phyloP scores from a whole-genome alignment of 2,113 vertebrate species.

The Corythoichthys haematopterus region DNA sequence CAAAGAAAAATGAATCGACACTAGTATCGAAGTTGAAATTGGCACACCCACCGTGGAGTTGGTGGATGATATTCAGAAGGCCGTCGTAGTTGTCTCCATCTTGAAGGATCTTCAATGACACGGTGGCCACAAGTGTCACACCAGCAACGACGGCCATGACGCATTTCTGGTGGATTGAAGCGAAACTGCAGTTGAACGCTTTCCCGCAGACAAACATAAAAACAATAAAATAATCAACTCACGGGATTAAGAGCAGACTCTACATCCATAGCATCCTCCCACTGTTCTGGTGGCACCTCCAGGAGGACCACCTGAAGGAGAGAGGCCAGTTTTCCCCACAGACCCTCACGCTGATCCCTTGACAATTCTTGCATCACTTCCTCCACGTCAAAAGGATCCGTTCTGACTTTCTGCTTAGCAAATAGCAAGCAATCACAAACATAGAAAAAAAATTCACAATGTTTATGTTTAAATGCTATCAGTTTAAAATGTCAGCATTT shows the following conservation, averaged over 20 bases:
- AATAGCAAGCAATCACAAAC: neutral
- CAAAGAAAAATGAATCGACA: neutral
- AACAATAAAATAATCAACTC: slow-evolving; percentile 21
- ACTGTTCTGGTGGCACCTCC: slow-evolving; percentile 76
- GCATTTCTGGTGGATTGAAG: slow-evolving; percentile 64
- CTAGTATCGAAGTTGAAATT: neutral
- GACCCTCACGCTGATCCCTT: slow-evolving; percentile 75
- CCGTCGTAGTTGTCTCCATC: slow-evolving; percentile 70
- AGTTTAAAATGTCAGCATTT: neutral
- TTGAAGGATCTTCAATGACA: slow-evolving; percentile 78
- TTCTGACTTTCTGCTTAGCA: slow-evolving; percentile 71
- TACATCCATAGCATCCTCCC: slow-evolving; percentile 74
- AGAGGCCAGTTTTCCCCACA: slow-evolving; percentile 77
- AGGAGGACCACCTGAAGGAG: slow-evolving; percentile 74
- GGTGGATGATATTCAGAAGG: slow-evolving; percentile 75
- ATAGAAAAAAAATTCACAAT: neutral
- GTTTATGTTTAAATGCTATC: too few relatives aligned
- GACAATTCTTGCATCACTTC: slow-evolving; percentile 87
- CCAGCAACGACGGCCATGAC: slow-evolving; percentile 75
- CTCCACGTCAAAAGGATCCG: slow-evolving; percentile 78
- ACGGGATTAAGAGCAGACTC: slow-evolving; percentile 72
- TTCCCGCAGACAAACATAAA: neutral
- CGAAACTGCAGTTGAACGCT: neutral
- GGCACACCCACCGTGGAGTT: slow-evolving; percentile 76
- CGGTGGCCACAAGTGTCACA: slow-evolving; percentile 72